phyloP scores from a whole-genome alignment of 2,888 invertebrate species.

The Leptopilina myrica region DNA sequence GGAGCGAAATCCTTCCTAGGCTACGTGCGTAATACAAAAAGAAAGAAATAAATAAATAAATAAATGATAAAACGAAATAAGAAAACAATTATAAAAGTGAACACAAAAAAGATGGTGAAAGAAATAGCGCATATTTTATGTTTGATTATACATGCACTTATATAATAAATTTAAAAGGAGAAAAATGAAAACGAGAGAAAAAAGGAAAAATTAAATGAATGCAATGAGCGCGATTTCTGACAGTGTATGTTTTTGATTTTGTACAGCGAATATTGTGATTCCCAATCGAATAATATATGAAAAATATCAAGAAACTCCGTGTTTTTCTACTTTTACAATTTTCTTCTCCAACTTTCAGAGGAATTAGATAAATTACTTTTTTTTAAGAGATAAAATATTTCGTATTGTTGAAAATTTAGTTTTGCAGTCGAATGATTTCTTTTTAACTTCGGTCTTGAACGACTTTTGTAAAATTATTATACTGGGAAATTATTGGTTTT shows the following conservation, averaged over 20 bases:
- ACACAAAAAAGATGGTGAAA: conserved; percentile 47
- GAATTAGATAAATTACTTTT: neutral
- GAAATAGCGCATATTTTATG: conserved; percentile 61
- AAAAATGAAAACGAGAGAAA: conserved; percentile 12
- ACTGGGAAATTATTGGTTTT: no score
- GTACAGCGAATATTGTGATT: conserved; percentile 75
- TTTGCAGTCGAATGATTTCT: no score
- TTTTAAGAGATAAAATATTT: neutral
- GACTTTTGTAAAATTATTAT: no score
- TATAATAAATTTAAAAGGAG: neutral
- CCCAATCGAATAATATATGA: conserved; percentile 70
- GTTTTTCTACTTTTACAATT: neutral
- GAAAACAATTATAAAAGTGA: conserved; percentile 43
- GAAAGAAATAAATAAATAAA: no score
- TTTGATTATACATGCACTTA: conserved; percentile 61
- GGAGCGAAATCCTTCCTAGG: conserved; percentile 58
- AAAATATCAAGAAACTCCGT: conserved; percentile 18
- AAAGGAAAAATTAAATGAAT: conserved; percentile 56
- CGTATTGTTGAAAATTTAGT: no score
- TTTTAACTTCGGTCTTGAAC: no score
- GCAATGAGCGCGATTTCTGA: conserved; percentile 68
- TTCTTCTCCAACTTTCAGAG: neutral
- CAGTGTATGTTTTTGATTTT: conserved; percentile 72
- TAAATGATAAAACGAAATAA: conserved; percentile 55
- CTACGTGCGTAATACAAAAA: conserved; percentile 59